Percentiles rank a stretch among this genome's conserved stretches.
phyloP scores from a whole-genome alignment of 2,888 invertebrate genomes.

The Idaea dimidiata region DNA sequence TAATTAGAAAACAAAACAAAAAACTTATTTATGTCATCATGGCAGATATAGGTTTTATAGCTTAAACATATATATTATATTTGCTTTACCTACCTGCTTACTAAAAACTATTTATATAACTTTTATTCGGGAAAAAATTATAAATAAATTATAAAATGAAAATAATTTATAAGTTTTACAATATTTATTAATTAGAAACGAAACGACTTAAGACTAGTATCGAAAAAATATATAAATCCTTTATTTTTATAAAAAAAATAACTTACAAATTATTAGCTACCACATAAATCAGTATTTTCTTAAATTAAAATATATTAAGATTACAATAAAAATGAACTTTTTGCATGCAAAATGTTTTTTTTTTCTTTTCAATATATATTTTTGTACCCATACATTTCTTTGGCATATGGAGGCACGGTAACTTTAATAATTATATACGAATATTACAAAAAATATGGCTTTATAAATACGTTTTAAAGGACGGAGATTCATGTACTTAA shows the following conservation, averaged over 20 bases:
- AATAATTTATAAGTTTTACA: conserved; percentile 25
- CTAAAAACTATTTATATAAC: too few relatives aligned
- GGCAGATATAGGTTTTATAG: too few relatives aligned
- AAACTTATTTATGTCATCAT: too few relatives aligned
- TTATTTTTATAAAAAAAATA: conserved; percentile 51
- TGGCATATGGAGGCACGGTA: conserved; percentile 61
- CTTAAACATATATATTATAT: too few relatives aligned
- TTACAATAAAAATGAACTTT: conserved; percentile 36
- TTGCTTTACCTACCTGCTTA: too few relatives aligned
- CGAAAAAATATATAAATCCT: conserved; percentile 37
- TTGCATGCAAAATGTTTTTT: conserved; percentile 60
- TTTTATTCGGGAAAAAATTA: not conserved
- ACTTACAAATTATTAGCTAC: conserved; percentile 41
- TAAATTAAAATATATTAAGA: conserved; percentile 7
- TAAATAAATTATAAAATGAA: too few relatives aligned
- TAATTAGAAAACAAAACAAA: too few relatives aligned
- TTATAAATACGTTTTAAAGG: conserved; percentile 31
- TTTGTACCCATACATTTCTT: conserved; percentile 71
- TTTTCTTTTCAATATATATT: conserved; percentile 36
- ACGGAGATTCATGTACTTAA: conserved; percentile 51
- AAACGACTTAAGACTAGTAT: conserved; percentile 72
- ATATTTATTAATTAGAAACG: conserved; percentile 59
- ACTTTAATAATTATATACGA: conserved; percentile 34
- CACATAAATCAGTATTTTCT: conserved; percentile 21
- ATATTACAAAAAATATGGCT: conserved; percentile 47